Percentiles rank a stretch among this genome's conserved stretches.
Evolutionary conservation across 2,113 vertebrate genomes (phyloP).

Genomic region (Urocolius indicus): DNA sequence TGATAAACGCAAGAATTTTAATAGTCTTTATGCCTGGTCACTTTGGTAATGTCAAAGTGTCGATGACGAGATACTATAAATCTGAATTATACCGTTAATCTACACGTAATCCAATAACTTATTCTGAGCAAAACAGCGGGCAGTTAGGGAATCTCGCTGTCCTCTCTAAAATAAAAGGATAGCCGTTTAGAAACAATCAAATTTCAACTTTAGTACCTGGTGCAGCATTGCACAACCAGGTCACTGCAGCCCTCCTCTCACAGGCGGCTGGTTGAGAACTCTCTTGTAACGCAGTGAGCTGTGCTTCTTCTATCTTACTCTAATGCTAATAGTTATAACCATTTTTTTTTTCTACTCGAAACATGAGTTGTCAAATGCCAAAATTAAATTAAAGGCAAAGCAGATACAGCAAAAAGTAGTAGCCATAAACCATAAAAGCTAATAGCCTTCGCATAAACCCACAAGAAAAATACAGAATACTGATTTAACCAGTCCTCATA

Average conservation of each 20-base stretch:
- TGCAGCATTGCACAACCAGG: accelerated
- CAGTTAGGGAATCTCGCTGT: neutral
- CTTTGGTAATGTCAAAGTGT: neutral
- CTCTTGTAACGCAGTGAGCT: neutral
- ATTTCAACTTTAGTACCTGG: neutral
- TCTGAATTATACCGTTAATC: neutral
- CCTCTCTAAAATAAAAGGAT: neutral
- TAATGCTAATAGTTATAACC: neutral
- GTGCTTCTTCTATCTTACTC: neutral
- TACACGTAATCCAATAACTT: neutral
- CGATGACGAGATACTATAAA: neutral
- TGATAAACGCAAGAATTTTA: neutral
- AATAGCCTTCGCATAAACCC: neutral
- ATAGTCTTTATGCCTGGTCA: neutral
- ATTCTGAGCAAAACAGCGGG: neutral
- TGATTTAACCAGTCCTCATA: neutral
- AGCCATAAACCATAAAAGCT: neutral
- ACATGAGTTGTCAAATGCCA: accelerated
- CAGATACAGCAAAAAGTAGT: neutral
- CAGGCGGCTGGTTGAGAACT: neutral
- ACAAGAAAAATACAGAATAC: neutral
- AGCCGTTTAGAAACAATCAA: neutral
- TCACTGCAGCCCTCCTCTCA: accelerated
- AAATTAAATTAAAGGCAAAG: neutral
- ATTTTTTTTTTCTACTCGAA: neutral